Percentiles rank a stretch among this genome's conserved stretches.
Conservation (phyloP, 2,888 invertebrate species). For the Phyto melanocephala region DNA sequence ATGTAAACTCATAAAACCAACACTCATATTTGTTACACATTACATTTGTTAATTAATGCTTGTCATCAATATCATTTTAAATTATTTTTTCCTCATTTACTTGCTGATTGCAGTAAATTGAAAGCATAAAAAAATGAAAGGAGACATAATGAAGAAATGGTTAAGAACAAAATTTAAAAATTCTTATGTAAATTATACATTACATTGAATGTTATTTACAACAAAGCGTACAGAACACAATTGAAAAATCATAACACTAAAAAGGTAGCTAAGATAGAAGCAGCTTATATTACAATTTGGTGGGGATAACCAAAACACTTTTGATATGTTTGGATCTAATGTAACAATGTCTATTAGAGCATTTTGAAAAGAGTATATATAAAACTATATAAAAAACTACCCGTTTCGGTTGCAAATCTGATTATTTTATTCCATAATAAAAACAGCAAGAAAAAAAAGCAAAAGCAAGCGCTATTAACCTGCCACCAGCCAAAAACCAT, state of each 20-base stretch:
- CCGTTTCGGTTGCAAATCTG: slow-evolving; percentile 7
- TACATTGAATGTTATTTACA: too few species aligned
- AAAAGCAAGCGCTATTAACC: slow-evolving; percentile 34
- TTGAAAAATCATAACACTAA: too few species aligned
- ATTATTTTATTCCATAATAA: slow-evolving; percentile 16
- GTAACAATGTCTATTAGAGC: slow-evolving; percentile 5
- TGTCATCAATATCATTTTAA: slow-evolving; percentile 63
- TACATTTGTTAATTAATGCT: slow-evolving; percentile 65
- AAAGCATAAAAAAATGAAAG: slow-evolving; percentile 34
- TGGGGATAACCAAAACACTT: too few species aligned
- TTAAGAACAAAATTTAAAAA: background rate
- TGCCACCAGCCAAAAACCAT: slow-evolving; percentile 31
- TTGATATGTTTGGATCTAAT: too few species aligned
- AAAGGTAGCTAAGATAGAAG: too few species aligned
- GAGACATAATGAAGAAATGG: slow-evolving; percentile 13
- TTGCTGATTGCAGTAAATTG: slow-evolving; percentile 43
- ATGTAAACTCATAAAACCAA: slow-evolving; percentile 31
- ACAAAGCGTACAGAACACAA: too few species aligned
- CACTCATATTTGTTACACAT: slow-evolving; percentile 38
- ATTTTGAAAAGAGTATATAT: too few species aligned
- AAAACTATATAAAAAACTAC: too few species aligned
- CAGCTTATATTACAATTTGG: too few species aligned
- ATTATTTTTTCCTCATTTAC: slow-evolving; percentile 38
- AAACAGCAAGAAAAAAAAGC: background rate
- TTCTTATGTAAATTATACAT: background rate